Conservation (phyloP, 92 coral and sea anemone genomes). For the Parazoanthus atlanticus region DNA sequence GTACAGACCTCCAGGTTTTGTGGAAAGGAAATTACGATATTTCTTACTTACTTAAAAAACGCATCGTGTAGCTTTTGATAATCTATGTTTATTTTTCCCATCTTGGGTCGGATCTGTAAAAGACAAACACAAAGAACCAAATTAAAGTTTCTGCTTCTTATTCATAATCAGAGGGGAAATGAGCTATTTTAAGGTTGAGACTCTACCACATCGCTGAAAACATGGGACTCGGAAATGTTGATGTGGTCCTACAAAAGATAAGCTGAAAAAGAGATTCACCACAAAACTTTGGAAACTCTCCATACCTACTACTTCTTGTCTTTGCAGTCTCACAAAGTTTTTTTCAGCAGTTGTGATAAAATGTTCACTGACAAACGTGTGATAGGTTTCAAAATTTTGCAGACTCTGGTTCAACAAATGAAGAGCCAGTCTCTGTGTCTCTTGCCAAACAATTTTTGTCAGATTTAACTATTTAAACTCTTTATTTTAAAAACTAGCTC, state of each 20-base stretch:
- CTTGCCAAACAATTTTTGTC: too few species aligned
- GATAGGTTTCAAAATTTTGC: too few species aligned
- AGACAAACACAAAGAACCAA: slow-evolving; percentile 18
- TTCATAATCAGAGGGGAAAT: neutral
- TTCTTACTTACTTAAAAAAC: slow-evolving; percentile 91
- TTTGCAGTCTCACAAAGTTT: too few species aligned
- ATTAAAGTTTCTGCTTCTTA: neutral
- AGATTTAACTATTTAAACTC: neutral
- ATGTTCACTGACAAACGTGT: neutral
- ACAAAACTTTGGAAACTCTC: too few species aligned
- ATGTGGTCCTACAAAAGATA: too few species aligned
- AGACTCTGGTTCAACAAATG: neutral
- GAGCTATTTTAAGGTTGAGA: neutral
- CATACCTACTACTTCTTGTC: too few species aligned
- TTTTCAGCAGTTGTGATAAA: neutral
- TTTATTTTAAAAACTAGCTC: neutral
- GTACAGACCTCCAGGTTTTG: too few species aligned
- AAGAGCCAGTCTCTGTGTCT: neutral
- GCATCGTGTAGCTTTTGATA: slow-evolving; percentile 99
- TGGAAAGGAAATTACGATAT: neutral
- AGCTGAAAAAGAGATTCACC: too few species aligned
- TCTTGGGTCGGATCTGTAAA: slow-evolving; percentile 92
- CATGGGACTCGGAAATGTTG: neutral
- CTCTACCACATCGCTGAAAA: neutral
- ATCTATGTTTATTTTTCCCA: slow-evolving; percentile 99